A percentile compares a stretch with the other conserved stretches of the same genome.
phyloP scores from a whole-genome alignment of 1,140 invertebrate genomes.

The Anastrepha ludens region DNA sequence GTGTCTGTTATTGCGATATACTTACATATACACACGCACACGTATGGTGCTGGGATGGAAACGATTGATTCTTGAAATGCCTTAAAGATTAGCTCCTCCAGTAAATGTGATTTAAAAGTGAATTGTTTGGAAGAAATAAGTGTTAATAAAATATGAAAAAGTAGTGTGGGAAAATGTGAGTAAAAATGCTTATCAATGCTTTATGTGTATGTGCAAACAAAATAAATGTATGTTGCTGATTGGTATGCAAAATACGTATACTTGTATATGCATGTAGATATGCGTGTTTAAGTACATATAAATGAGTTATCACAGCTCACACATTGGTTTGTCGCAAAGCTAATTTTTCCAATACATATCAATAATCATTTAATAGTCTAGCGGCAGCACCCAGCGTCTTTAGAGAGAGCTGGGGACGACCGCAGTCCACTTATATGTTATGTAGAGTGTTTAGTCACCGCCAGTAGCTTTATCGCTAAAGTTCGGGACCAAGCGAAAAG shows the following conservation, averaged over 20 bases:
- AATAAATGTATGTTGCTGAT: neutral
- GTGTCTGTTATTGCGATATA: neutral
- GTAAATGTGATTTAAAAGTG: slow-evolving; percentile 16
- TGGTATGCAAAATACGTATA: neutral
- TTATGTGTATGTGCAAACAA: neutral
- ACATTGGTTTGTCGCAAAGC: neutral
- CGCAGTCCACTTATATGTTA: too few relatives aligned
- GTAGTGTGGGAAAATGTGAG: slow-evolving; percentile 7
- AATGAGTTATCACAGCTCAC: neutral
- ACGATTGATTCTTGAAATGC: slow-evolving; percentile 13
- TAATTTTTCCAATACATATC: neutral
- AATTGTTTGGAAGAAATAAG: neutral
- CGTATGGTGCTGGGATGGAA: neutral
- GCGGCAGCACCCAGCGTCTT: too few relatives aligned
- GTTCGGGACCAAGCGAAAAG: too few relatives aligned
- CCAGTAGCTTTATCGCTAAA: too few relatives aligned
- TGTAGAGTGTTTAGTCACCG: too few relatives aligned
- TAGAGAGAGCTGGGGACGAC: too few relatives aligned
- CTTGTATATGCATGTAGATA: neutral
- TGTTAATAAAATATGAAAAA: neutral
- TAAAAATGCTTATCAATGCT: neutral
- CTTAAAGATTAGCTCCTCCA: neutral
- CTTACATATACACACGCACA: too few relatives aligned
- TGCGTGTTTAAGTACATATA: neutral
- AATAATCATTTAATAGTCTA: too few relatives aligned